phyloP scores from a whole-genome alignment of 2,888 invertebrate genomes.

The Lottia scabra region DNA sequence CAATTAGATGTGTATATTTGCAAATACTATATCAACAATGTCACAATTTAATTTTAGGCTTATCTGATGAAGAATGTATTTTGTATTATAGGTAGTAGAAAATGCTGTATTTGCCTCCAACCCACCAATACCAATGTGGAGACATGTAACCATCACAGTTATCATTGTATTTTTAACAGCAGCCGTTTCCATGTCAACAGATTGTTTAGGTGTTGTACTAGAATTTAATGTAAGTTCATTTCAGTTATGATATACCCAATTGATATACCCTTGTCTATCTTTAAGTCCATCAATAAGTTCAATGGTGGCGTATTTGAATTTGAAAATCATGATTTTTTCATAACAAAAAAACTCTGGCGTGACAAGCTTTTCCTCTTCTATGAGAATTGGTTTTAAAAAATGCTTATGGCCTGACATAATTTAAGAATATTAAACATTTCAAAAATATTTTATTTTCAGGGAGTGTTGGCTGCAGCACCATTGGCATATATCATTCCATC shows the following conservation, averaged over 20 bases:
- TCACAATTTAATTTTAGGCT: not conserved
- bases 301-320: no score
- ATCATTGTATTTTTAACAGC: conserved; percentile 79
- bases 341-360: no score
- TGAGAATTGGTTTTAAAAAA: no score
- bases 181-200: conserved; percentile 83
- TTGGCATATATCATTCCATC: conserved; percentile 86
- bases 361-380: no score
- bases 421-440: not conserved
- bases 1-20: no score
- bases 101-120: conserved; percentile 67
- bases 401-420: no score
- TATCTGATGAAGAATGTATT: not conserved
- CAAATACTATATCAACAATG: no score
- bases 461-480: conserved; percentile 84
- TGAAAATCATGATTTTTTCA: no score
- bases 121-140: conserved; percentile 64
- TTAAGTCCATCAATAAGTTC: no score
- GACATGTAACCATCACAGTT: conserved; percentile 75
- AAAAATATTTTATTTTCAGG: conserved; percentile 71
- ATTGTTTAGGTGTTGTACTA: conserved; percentile 85
- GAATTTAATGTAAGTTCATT: conserved; percentile 80
- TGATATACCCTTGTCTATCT: no score
- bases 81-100: conserved; percentile 65
- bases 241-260: no score